Evolutionary conservation across 2,797 vertebrate species (phyloP), one percentile per base, ranked within the genome.

Genomic region (Lophius americanus): DNA sequence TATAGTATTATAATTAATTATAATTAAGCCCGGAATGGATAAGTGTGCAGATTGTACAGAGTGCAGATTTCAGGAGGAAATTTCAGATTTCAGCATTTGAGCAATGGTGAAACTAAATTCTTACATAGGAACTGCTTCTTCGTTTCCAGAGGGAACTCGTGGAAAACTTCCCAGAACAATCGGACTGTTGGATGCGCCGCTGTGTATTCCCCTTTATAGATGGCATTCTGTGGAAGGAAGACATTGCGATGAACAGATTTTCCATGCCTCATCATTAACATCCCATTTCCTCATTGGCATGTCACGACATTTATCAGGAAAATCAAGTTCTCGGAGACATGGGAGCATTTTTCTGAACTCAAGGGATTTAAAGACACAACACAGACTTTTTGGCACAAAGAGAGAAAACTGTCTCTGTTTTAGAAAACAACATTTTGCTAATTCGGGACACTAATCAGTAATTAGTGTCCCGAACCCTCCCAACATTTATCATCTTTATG

Each of bases 71-170:
- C 23, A 23, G 23, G 23, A 23, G 23, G 23, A 23, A 23, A 5
- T 3, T 12, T 4, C 54, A 62, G 32, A 46, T 44, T 44, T 23
- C 2, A 10, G 9, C 23, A 23, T 23, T 23, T 23, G 23, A 23
- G 42, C 37, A 53, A 38, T 35, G 50, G 62, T 33, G 51, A 9
- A 49, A 54, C 70, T 11, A 32, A 52, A 65, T 13, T 88, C 97
- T 95, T 93, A 97, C 98, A 86, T 62, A 99, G 94, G 88, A 99
- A 99, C 87, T 95, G 96, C 89, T 98, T 98, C 91, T 99, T 99
- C 85, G 96, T 98, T 78, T 99, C 98, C 90, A 97, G 76, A 3
- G 97, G 94, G 84, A 98, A 97, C 65, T 96, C 96, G 23, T 99
- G 98, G 89, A 99, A 99, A 43, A 96, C 96, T 77, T 98, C 96